Base-by-base conservation (phyloP, 2,113 vertebrate species). In the Pyxicephalus adspersus region DNA sequence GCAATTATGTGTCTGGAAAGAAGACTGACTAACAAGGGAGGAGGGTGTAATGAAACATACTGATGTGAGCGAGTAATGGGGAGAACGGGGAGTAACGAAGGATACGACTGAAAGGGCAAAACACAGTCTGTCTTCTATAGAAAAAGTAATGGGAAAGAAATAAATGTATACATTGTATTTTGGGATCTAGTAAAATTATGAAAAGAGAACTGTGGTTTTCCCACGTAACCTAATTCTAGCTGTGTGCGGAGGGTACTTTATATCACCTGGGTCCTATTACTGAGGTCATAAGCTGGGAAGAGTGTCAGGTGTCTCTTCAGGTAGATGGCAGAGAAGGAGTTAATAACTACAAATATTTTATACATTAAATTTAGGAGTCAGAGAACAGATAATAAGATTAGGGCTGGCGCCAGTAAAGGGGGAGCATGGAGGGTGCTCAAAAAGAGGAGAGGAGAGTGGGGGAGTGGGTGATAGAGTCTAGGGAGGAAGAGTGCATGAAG, bases 351-450 rank as follows among this genome's bases (percentile, higher is more conserved):
- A 72, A 72, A 80, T 72, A 63, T 63, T 38, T 17, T 80, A 25
- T 64, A 71, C 64, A 72, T 52, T 54, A 34, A 45, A 26, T 50
- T 22, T 9, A 60, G 38, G 60, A 63, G 57, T 29, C 38, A 52
- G 57, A 61, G 38, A 80, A 72, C 26, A 80, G 78, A 80, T 80
- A 80, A 80, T 80, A 45, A 80, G 78, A 80, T 80, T 80, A 80
- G 67, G 38, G 67, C 45, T 80, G 78, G 78, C 78, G 78, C 78
- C 78, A 72, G 78, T 50, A 63, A 45, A 51, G 58, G 67, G 67
- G 55, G 58, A 72, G 58, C 26, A n/a, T 22, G 45, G 67, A 29
- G 67, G 67, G 78, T 63, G 57, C 67, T 6, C 66, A 52, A 58
- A 20, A 78, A 64, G 63, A 77, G 63, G 75, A 64, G 75, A 77